These are phyloP conservation scores for Spilogale gracilis DNA, from an alignment of 2,113 vertebrate genomes.

Conservation along the genomic window DNA sequence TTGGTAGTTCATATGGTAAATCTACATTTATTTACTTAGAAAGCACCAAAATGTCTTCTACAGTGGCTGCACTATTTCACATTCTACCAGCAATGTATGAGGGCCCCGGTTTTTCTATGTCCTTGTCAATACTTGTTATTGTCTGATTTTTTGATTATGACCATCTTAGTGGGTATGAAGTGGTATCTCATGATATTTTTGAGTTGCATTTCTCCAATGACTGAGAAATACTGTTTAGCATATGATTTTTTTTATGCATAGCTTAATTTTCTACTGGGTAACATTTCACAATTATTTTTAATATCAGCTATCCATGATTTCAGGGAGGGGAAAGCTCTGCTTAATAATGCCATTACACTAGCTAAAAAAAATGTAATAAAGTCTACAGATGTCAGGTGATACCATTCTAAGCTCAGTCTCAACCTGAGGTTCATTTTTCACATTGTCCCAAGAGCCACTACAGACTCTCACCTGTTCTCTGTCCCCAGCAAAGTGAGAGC, in stretches of 20 bases:
- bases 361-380: neutral
- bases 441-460: neutral
- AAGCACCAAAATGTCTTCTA: neutral
- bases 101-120: neutral
- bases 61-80: neutral
- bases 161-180: neutral
- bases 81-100: neutral
- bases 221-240: neutral
- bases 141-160: neutral
- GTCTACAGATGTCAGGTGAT: neutral
- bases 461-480: neutral
- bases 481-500: neutral
- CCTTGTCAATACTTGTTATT: neutral
- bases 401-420: neutral
- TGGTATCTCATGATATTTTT: neutral
- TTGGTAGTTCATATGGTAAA: neutral
- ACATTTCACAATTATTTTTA: conserved; percentile 19
- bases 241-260: neutral
- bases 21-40: neutral
- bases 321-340: neutral
- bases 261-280: neutral
- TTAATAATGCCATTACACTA: neutral
- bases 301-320: neutral
- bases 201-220: neutral
- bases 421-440: neutral